Base-by-base conservation (phyloP, 1,140 invertebrate species). In the Drosophila triauraria region DNA sequence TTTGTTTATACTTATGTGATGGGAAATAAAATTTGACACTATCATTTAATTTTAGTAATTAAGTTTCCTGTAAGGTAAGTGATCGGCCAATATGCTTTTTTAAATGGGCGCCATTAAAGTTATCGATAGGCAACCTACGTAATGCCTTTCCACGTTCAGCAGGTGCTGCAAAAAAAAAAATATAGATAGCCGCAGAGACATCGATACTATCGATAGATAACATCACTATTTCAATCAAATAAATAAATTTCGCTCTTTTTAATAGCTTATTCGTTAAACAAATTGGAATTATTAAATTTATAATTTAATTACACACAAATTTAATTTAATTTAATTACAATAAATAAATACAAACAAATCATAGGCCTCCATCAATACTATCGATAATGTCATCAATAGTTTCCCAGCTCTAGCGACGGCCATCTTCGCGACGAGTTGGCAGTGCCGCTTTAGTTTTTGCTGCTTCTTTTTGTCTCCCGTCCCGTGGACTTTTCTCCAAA, bases 401-500 rank as follows among this genome's bases (percentile, higher is more conserved):
- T n/a, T 50, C 15, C 7, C 40, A 42, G 40, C 40, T n/a, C 40
- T 42, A 42, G 5, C 5, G 15, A 42, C 15, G 40, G 40, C 40
- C 40, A 46, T 46, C 44, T 20, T 53, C 17, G 12, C n/a, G 6
- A 54, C 27, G 51, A 54, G 51, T 54, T 54, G 51, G 51, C 51
- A 53, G 10, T 20, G 17, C 27, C 27, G 27, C 27, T 32, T 35
- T 35, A 53, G 51, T 56, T 56, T 51, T 54, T 38, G 35, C 48
- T 54, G 48, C 60, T 54, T 42, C 47, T 62, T 62, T 62, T 56
- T 64, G 56, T 64, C 53, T 59, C 62, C 54, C 47, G 47, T 63
- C 48, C 47, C 62, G 62, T 69, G 47, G 65, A 64, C 46, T 69
- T 69, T 69, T 65, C 65, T 65, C 65, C 65, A 51, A 40, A 59